Evolutionary conservation across 2,888 invertebrate species (phyloP).

Genomic region (Exephanes ischioxanthus): DNA sequence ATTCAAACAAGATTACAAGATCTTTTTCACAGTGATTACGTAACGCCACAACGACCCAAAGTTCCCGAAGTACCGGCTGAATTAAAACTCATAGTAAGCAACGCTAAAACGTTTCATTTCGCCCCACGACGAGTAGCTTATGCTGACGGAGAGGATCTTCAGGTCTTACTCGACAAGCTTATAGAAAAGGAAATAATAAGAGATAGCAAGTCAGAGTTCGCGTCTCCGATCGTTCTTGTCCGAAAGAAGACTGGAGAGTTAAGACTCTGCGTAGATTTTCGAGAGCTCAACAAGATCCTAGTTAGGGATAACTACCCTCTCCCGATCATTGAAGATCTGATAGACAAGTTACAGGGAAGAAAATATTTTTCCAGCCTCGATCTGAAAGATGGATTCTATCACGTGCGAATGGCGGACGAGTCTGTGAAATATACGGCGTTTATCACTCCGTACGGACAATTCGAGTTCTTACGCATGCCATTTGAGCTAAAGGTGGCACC

Average conservation of each 20-base stretch:
- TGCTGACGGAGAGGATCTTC: slow-evolving; percentile 25
- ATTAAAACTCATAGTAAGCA: not conserved
- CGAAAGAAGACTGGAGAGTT: slow-evolving; percentile 61
- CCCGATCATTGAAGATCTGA: slow-evolving; percentile 67
- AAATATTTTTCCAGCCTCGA: slow-evolving; percentile 68
- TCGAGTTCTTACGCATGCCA: slow-evolving; percentile 19
- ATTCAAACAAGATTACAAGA: not conserved
- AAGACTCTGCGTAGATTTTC: slow-evolving; percentile 67
- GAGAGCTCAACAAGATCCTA: slow-evolving; percentile 60
- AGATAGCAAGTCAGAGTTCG: slow-evolving; percentile 64
- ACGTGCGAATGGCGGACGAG: slow-evolving; percentile 61
- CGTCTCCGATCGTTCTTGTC: slow-evolving; percentile 64
- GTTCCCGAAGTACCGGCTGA: slow-evolving; percentile 27
- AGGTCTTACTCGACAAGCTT: slow-evolving; percentile 66
- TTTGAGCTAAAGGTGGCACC: slow-evolving; percentile 62
- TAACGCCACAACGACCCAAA: slow-evolving; percentile 18
- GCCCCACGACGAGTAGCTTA: slow-evolving; percentile 23
- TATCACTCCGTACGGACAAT: not conserved
- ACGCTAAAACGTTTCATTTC: slow-evolving; percentile 10
- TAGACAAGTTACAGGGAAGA: slow-evolving; percentile 63
- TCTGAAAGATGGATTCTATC: slow-evolving; percentile 71
- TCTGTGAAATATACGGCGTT: slow-evolving; percentile 67
- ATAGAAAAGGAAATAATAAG: slow-evolving; percentile 66
- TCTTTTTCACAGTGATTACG: slow-evolving; percentile 34
- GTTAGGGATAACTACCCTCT: slow-evolving; percentile 63